phyloP scores from a whole-genome alignment of 2,888 invertebrate genomes.

The Heliconius cydno region DNA sequence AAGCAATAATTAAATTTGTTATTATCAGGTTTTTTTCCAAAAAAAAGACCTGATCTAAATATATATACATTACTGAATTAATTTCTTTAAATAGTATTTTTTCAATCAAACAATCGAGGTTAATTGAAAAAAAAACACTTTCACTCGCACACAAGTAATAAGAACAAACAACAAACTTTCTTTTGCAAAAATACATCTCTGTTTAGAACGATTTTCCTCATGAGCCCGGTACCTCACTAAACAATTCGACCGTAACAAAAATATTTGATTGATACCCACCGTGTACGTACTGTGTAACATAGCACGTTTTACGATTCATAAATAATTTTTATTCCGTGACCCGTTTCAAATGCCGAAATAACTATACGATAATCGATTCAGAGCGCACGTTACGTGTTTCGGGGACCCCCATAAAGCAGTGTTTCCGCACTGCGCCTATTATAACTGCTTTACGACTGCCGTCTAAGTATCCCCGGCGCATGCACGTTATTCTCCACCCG shows the following conservation, averaged over 20 bases:
- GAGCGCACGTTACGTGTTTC: constrained; percentile 74
- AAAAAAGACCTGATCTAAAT: too few species aligned
- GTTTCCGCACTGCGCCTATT: constrained; percentile 78
- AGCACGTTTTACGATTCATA: constrained; percentile 67
- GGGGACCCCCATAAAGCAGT: constrained; percentile 71
- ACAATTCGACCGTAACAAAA: background rate
- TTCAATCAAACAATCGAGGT: background rate
- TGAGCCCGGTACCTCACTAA: background rate
- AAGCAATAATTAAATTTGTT: background rate
- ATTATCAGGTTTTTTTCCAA: too few species aligned
- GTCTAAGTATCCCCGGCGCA: constrained; percentile 66
- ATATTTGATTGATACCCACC: constrained; percentile 26
- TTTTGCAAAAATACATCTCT: background rate
- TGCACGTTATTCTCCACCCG: constrained; percentile 62
- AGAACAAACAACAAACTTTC: background rate
- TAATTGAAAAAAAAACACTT: background rate
- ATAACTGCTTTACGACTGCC: constrained; percentile 74
- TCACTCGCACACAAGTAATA: background rate
- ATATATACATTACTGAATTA: background rate
- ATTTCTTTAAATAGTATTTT: background rate
- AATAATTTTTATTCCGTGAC: constrained; percentile 68
- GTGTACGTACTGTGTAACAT: constrained; percentile 47
- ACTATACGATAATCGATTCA: constrained; percentile 75
- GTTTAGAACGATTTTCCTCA: constrained; percentile 1
- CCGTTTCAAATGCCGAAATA: constrained; percentile 69